Evolutionary conservation across 2,888 invertebrate genomes (phyloP), one percentile per base, ranked within the genome.

Genomic region (Eristalis pertinax): DNA sequence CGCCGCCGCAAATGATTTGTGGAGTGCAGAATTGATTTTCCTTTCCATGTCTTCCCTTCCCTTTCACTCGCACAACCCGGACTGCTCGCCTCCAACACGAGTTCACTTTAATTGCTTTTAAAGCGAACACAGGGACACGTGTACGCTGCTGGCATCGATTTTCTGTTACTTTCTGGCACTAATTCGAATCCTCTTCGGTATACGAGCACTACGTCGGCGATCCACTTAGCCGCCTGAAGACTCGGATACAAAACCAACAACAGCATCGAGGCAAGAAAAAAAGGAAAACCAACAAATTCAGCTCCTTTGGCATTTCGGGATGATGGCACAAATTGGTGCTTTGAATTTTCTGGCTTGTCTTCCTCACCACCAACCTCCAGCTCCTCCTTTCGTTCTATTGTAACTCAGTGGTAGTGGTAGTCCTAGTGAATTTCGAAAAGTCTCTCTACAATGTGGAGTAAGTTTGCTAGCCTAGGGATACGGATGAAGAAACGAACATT

Each of bases 311-410:
- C 73, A 82, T 86, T 81, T 78, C 82, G 70, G 81, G 85, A 73
- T 78, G 85, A 81, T 81, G 67, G 81, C 85, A 81, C 76, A 81
- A 85, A 85, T 81, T 82, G 76, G 73, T 82, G 82, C 82, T 86
- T 86, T 81, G 82, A 81, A 82, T 82, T 85, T 79, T 72, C 50
- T 50, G 50, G 67, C 68, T 76, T 73, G 63, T 69, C 68, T 58
- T 29, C 72, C 32, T 41, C 35, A 26, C 35, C 7, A 67, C 29
- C 58, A 22, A 35, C 43, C 7, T 73, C 29, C 58, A 22, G 41
- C n/a, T 60, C 29, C 60, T 64, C 38, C 26, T 65, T 35, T 22
- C 13, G n/a, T 38, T 32, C 38, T 24, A 29, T 82, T 82, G 77
- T 78, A 60, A 70, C 29, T 15, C 26, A 11, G 60, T 19, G 26